Percentiles rank a stretch among this genome's conserved stretches.
Conservation (phyloP, 2,888 invertebrate species). For the Cenopis cana region DNA sequence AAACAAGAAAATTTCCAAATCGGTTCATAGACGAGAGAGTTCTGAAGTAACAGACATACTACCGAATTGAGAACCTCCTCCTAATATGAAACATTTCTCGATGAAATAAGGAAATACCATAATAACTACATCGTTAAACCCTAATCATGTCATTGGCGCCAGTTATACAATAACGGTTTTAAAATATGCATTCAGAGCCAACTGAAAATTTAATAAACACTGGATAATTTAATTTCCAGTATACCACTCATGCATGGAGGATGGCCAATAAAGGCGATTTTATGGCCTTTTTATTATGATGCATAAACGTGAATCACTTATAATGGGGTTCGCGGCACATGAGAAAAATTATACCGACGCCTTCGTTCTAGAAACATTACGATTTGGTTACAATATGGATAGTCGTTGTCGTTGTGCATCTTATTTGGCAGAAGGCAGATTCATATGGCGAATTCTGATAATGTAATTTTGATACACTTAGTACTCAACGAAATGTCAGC, state of each 20-base stretch:
- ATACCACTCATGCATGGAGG: slow-evolving; percentile 77
- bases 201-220: slow-evolving; percentile 81
- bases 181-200: slow-evolving; percentile 75
- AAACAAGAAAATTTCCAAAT: too few species aligned
- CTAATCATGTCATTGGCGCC: slow-evolving; percentile 66
- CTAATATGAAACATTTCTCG: too few species aligned
- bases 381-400: slow-evolving; percentile 4
- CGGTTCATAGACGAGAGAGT: too few species aligned
- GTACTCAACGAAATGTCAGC: too few species aligned
- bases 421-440: too few species aligned
- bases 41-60: too few species aligned
- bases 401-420: background rate
- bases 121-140: background rate
- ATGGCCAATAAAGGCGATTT: slow-evolving; percentile 81
- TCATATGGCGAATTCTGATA: too few species aligned
- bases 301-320: slow-evolving; percentile 81
- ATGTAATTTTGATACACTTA: too few species aligned
- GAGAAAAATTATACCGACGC: slow-evolving; percentile 59
- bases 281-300: slow-evolving; percentile 83
- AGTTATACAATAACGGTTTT: slow-evolving; percentile 68
- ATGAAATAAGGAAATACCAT: too few species aligned
- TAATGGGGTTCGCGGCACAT: slow-evolving; percentile 65
- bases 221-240: slow-evolving; percentile 79
- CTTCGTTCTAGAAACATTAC: slow-evolving; percentile 33
- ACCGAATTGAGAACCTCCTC: too few species aligned